phyloP scores from a whole-genome alignment of 1,140 invertebrate species.

The Heliconius eleuchia region DNA sequence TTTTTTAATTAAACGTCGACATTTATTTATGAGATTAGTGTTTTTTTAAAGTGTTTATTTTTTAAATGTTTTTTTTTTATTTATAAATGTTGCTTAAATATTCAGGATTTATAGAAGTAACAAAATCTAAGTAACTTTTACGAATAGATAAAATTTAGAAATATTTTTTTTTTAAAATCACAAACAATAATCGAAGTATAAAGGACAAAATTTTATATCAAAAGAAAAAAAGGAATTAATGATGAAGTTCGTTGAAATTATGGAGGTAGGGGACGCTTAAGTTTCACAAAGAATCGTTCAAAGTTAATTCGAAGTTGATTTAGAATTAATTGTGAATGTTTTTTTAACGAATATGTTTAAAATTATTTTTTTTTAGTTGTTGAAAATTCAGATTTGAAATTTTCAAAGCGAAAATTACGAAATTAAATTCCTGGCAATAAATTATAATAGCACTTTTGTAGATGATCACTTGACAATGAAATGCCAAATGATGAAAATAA shows the following conservation, averaged over 20 bases:
- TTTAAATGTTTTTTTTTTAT: not conserved
- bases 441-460: too few relatives aligned
- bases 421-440: too few relatives aligned
- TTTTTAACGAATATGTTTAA: not conserved
- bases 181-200: not conserved
- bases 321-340: not conserved
- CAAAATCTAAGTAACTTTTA: too few relatives aligned
- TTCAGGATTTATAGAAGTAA: too few relatives aligned
- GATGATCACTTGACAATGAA: too few relatives aligned
- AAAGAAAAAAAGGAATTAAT: constrained; percentile 11
- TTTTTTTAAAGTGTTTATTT: not conserved
- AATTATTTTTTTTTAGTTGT: too few relatives aligned
- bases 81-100: not conserved
- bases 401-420: too few relatives aligned
- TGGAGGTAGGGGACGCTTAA: not conserved
- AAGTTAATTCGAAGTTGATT: constrained; percentile 8
- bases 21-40: not conserved
- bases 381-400: too few relatives aligned
- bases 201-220: not conserved
- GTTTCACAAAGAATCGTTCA: not conserved
- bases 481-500: too few relatives aligned
- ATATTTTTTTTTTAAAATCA: not conserved
- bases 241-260: not conserved
- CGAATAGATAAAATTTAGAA: not conserved
- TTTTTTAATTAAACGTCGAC: constrained; percentile 16